Evolutionary conservation across 2,888 invertebrate genomes (phyloP).

Genomic region (Mythimna albipuncta): DNA sequence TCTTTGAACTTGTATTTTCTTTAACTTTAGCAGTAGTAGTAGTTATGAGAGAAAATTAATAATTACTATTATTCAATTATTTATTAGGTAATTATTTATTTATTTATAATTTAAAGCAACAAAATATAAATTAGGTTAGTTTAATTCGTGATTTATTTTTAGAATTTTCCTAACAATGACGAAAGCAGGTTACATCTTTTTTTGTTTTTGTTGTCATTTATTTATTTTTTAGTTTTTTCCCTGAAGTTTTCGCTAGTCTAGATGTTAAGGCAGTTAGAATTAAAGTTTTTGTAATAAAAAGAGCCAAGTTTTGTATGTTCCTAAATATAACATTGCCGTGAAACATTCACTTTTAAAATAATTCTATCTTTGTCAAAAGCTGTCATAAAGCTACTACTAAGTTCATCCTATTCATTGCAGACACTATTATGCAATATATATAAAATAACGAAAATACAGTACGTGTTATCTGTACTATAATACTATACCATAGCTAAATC

Average conservation of each 20-base stretch:
- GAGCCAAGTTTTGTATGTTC: neutral
- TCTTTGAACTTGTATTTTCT: neutral
- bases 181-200: too few relatives aligned
- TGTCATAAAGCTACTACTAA: neutral
- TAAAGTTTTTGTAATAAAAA: neutral
- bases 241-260: neutral
- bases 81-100: too few relatives aligned
- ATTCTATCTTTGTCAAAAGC: neutral
- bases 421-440: neutral
- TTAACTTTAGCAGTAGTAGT: too few relatives aligned
- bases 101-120: too few relatives aligned
- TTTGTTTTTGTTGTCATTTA: too few relatives aligned
- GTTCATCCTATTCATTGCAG: neutral
- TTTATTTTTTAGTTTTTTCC: too few relatives aligned
- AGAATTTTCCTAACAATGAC: too few relatives aligned
- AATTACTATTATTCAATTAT: too few relatives aligned
- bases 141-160: too few relatives aligned
- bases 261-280: neutral
- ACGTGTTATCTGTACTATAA: neutral
- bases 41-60: too few relatives aligned
- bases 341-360: neutral
- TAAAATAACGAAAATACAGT: neutral
- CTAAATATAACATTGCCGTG: too few relatives aligned
- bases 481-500: neutral
- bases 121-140: too few relatives aligned